A percentile compares a stretch with the other conserved stretches of the same genome.
Conservation (phyloP, 2,888 invertebrate species). For the Euclidia mi region DNA sequence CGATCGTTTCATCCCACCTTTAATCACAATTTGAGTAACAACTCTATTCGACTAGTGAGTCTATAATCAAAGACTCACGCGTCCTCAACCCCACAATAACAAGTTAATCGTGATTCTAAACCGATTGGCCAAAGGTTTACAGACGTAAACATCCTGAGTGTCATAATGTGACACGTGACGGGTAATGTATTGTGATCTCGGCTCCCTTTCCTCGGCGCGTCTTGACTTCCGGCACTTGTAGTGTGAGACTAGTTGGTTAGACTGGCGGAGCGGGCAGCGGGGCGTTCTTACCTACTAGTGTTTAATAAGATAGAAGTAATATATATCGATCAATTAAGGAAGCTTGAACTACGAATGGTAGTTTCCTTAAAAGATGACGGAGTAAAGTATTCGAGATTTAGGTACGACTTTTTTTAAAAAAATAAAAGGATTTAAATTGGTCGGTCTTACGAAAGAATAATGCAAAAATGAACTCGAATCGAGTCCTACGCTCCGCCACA, state of each 20-base stretch:
- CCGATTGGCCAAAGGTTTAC: slow-evolving; percentile 38
- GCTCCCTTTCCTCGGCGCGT: slow-evolving; percentile 47
- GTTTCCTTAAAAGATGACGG: too few species aligned
- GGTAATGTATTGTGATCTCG: slow-evolving; percentile 50
- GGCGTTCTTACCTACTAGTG: neutral
- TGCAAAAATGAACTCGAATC: too few species aligned
- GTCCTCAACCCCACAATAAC: slow-evolving; percentile 3
- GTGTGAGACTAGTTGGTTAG: slow-evolving; percentile 7
- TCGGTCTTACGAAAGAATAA: too few species aligned
- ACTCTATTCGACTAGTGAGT: neutral
- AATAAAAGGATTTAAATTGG: too few species aligned
- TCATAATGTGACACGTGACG: slow-evolving; percentile 26
- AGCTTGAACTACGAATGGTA: too few species aligned
- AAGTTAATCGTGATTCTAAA: slow-evolving; percentile 5
- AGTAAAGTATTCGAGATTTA: too few species aligned
- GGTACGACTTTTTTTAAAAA: too few species aligned
- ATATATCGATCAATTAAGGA: too few species aligned
- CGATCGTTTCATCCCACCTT: too few species aligned
- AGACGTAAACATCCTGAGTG: slow-evolving; percentile 42
- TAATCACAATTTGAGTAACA: neutral
- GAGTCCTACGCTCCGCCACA: slow-evolving; percentile 7
- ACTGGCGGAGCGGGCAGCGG: slow-evolving; percentile 3
- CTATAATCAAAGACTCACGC: neutral
- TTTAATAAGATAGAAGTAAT: too few species aligned
- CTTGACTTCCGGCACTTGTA: slow-evolving; percentile 40